Conservation (phyloP, 1,140 invertebrate genomes). For the Leptopilina clavipes region DNA sequence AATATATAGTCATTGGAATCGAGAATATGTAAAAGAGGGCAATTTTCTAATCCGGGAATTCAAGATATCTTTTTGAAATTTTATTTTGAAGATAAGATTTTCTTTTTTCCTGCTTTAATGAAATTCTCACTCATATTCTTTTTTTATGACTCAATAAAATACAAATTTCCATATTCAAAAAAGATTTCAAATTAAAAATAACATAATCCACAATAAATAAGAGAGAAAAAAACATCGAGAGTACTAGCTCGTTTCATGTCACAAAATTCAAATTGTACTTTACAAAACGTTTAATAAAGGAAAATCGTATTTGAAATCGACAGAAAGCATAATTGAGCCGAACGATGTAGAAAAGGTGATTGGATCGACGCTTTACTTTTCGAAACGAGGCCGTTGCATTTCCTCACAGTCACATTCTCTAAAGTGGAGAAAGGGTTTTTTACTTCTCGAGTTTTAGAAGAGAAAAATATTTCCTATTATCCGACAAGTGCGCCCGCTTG, state of each 20-base stretch:
- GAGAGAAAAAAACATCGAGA: no score
- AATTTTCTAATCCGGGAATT: background rate
- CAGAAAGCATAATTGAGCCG: constrained; percentile 12
- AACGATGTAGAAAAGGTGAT: background rate
- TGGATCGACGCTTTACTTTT: constrained; percentile 9
- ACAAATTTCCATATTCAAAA: no score
- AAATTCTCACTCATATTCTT: no score
- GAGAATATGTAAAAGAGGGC: background rate
- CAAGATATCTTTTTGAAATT: no score
- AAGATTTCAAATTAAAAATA: no score
- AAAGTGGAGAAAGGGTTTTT: constrained; percentile 21
- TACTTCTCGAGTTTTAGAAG: constrained; percentile 4
- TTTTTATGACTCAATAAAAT: no score
- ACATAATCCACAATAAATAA: no score
- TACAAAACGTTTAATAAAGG: background rate
- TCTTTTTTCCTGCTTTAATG: background rate
- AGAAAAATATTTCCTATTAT: constrained; percentile 15
- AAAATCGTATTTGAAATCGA: background rate
- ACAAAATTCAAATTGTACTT: no score
- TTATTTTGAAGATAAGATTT: background rate
- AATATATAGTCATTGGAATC: no score
- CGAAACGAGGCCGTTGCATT: background rate
- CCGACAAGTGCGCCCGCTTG: background rate
- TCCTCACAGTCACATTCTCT: background rate
- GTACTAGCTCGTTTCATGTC: no score